These are phyloP conservation scores for Lathamus discolor DNA, from an alignment of 2,113 vertebrate species.

Conservation along the genomic window DNA sequence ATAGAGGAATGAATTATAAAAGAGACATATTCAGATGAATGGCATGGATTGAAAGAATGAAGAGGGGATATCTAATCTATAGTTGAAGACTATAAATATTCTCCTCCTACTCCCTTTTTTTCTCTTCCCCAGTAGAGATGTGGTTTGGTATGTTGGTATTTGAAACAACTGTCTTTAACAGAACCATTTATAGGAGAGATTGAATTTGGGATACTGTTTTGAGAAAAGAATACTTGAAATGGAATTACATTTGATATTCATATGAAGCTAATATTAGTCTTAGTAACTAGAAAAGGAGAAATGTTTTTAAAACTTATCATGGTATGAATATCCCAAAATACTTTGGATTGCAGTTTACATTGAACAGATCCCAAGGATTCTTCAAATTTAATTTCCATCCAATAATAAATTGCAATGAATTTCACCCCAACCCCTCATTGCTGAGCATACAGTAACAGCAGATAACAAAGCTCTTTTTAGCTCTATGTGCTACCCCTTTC, in stretches of 20 bases:
- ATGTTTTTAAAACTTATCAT: slow-evolving; percentile 2
- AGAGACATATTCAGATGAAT: not conserved
- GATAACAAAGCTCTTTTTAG: not conserved
- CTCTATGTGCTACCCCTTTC: not conserved
- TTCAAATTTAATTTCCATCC: slow-evolving; percentile 3
- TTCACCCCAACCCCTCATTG: not conserved
- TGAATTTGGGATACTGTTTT: not conserved
- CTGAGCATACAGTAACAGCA: not conserved
- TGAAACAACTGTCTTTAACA: slow-evolving; percentile 39
- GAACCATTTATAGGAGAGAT: not conserved
- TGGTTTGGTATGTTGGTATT: slow-evolving; percentile 34
- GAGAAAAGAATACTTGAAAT: not conserved
- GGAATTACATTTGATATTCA: not conserved
- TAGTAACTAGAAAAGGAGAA: slow-evolving; percentile 34
- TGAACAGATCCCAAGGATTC: not conserved
- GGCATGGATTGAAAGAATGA: not conserved
- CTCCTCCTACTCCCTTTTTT: not conserved
- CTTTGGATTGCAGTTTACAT: not conserved
- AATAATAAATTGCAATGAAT: not conserved
- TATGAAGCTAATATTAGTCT: not conserved
- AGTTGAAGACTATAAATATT: not conserved
- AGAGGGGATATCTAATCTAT: not conserved
- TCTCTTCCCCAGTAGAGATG: not conserved
- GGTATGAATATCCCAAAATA: not conserved
- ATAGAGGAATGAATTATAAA: not conserved